These are phyloP conservation scores for Microcebus griseorufus DNA, from an alignment of 2,113 vertebrate species.

Conservation along the genomic window DNA sequence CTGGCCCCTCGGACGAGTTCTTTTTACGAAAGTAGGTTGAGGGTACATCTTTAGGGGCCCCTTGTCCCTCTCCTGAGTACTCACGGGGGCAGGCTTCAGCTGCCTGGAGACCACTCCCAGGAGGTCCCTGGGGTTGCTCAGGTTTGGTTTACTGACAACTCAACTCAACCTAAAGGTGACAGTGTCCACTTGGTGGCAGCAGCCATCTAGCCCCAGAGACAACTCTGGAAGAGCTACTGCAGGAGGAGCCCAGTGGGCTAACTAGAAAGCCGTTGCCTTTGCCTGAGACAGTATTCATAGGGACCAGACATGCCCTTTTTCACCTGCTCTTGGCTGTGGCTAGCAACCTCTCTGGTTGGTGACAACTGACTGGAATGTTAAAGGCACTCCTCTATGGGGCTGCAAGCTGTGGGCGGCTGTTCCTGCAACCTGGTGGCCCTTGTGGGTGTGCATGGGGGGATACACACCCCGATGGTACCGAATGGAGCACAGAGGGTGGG, in stretches of 20 bases:
- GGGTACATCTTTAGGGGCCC: too few relatives aligned
- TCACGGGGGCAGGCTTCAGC: not conserved
- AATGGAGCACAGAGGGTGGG: not conserved
- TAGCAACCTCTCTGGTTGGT: not conserved
- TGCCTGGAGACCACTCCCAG: not conserved
- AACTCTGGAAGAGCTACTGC: not conserved
- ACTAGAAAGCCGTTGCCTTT: not conserved
- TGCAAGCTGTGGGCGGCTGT: not conserved
- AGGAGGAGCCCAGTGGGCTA: rapidly evolving
- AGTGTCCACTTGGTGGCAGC: not conserved
- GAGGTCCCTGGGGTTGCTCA: not conserved
- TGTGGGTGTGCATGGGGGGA: too few relatives aligned
- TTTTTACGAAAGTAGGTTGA: not conserved
- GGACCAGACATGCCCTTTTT: not conserved
- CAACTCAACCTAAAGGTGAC: not conserved
- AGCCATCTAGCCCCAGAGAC: too few relatives aligned
- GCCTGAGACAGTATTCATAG: not conserved
- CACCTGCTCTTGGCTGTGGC: not conserved
- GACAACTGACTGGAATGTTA: not conserved
- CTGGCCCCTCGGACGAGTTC: not conserved
- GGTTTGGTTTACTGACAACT: not conserved
- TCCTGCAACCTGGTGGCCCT: too few relatives aligned
- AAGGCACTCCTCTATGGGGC: not conserved
- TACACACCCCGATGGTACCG: too few relatives aligned
- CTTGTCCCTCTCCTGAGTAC: not conserved